phyloP scores from a whole-genome alignment of 2,113 vertebrate species.

The Seriola quinqueradiata region DNA sequence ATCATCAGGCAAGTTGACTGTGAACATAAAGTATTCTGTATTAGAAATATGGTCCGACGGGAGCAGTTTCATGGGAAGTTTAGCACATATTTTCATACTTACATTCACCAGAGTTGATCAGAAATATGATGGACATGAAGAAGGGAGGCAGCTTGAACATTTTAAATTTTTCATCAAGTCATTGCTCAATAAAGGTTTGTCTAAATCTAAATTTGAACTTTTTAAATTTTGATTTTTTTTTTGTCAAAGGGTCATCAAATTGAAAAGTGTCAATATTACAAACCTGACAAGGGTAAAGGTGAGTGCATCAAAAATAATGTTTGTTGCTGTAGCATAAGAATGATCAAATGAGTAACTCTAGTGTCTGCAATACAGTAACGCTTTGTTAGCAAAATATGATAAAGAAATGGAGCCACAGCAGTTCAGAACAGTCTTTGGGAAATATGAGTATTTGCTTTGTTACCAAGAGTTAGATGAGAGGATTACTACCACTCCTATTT shows the following conservation, averaged over 20 bases:
- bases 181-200: conserved; percentile 9
- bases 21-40: not conserved
- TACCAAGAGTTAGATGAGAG: too few species aligned
- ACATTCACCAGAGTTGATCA: not conserved
- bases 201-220: not conserved
- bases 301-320: not conserved
- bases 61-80: not conserved
- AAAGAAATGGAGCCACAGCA: too few species aligned
- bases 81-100: not conserved
- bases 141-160: not conserved
- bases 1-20: not conserved
- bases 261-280: not conserved
- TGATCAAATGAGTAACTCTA: too few species aligned
- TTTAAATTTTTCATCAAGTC: not conserved
- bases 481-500: too few species aligned
- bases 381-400: too few species aligned
- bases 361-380: too few species aligned
- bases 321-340: too few species aligned
- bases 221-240: not conserved
- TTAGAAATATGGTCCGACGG: not conserved
- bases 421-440: too few species aligned
- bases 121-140: not conserved
- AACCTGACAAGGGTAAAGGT: not conserved
- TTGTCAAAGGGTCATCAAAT: not conserved
- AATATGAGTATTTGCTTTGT: too few species aligned